Evolutionary conservation across 2,113 vertebrate species (phyloP).

Genomic region (Polyodon spathula): DNA sequence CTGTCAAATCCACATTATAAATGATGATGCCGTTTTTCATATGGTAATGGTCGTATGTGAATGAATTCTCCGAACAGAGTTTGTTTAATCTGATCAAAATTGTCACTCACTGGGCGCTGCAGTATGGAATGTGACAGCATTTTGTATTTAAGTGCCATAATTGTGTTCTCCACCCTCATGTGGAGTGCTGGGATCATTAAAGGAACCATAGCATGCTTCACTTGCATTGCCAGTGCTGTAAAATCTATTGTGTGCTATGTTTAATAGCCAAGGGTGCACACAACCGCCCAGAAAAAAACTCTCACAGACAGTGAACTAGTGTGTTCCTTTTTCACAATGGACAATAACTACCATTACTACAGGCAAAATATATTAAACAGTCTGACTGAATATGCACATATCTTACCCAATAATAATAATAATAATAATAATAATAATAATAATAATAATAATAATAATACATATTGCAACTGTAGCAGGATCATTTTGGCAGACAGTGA

Average conservation of each 20-base stretch:
- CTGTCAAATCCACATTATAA: constrained; percentile 37
- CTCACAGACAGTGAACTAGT: too few species aligned
- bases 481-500: too few species aligned
- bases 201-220: constrained; percentile 22
- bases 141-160: constrained; percentile 41
- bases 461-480: too few species aligned
- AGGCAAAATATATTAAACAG: too few species aligned
- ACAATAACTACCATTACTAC: too few species aligned
- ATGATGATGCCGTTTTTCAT: constrained; percentile 47
- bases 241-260: constrained; percentile 34
- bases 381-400: too few species aligned
- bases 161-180: constrained; percentile 33
- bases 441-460: too few species aligned
- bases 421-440: too few species aligned
- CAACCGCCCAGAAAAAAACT: constrained; percentile 21
- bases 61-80: constrained; percentile 22
- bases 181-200: constrained; percentile 30
- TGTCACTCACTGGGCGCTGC: constrained; percentile 39
- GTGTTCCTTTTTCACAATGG: too few species aligned
- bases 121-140: constrained; percentile 47
- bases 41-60: constrained; percentile 43
- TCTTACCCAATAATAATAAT: too few species aligned
- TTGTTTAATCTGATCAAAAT: constrained; percentile 49
- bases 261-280: constrained; percentile 27
- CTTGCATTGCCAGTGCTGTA: constrained; percentile 28